Evolutionary conservation across 2,113 vertebrate species (phyloP).

Genomic region (Junco hyemalis): DNA sequence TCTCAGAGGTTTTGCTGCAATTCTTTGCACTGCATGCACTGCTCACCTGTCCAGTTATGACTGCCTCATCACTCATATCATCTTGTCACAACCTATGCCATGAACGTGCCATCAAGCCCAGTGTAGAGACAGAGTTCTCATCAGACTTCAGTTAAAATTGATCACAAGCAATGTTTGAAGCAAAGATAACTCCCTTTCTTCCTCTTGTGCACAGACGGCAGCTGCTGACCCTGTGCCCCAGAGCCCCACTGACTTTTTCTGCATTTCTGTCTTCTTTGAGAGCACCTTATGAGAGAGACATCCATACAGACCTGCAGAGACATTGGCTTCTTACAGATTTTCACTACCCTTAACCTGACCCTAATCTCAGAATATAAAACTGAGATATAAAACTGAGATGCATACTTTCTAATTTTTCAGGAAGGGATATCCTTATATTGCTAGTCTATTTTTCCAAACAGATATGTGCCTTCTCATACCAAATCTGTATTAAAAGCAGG

Average conservation of each 20-base stretch:
- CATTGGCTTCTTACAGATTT: background rate
- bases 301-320: too few relatives aligned
- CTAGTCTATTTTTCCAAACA: background rate
- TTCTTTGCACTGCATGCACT: background rate
- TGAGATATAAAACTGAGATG: background rate
- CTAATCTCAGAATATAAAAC: background rate
- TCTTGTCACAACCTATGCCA: fast-evolving
- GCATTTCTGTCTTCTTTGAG: background rate
- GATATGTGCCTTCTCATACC: fast-evolving
- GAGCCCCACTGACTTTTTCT: background rate
- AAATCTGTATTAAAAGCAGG: background rate
- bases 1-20: background rate
- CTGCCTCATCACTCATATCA: background rate
- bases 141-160: background rate
- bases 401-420: background rate
- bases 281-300: background rate
- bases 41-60: background rate
- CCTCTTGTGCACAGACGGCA: background rate
- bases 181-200: background rate
- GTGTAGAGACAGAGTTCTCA: background rate
- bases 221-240: background rate
- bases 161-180: background rate
- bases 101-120: fast-evolving
- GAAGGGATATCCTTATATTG: background rate
- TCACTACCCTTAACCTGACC: too few relatives aligned